Evolutionary conservation across 2,797 vertebrate species (phyloP).

Genomic region (Mareca penelope): DNA sequence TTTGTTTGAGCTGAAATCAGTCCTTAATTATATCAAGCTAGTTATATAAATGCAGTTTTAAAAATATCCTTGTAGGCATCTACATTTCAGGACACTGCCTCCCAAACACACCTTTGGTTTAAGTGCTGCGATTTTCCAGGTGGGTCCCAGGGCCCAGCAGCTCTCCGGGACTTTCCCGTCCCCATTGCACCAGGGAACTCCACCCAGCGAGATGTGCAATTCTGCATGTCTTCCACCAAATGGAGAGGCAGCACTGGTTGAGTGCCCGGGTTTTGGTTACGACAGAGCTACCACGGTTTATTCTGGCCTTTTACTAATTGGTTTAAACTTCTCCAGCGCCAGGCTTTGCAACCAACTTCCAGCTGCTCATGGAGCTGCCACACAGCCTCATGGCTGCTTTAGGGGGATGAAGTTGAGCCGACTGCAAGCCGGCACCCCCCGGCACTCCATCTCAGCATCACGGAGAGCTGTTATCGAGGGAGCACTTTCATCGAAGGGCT

Average conservation of each 20-base stretch:
- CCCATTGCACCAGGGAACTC: neutral
- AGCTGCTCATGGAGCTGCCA: neutral
- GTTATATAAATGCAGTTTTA: conserved; percentile 51
- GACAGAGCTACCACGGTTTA: neutral
- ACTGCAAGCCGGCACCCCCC: neutral
- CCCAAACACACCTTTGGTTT: conserved; percentile 32
- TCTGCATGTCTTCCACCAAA: neutral
- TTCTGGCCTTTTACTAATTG: neutral
- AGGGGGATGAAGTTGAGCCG: accelerated
- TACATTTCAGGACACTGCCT: conserved; percentile 16
- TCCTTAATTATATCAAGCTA: conserved; percentile 66
- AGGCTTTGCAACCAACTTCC: neutral
- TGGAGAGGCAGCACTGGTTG: neutral
- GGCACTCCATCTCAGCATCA: neutral
- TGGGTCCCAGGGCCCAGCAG: neutral
- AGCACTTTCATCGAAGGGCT: neutral
- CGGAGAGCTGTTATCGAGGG: neutral
- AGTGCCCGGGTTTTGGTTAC: neutral
- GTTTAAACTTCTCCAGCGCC: neutral
- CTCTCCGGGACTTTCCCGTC: neutral
- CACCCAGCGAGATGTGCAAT: neutral
- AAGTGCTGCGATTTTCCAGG: conserved; percentile 15
- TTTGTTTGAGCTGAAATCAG: conserved; percentile 57
- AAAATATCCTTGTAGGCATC: conserved; percentile 52
- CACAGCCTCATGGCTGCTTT: neutral